Base-by-base conservation (phyloP, 2,888 invertebrate genomes). In the Agriopis marginaria region DNA sequence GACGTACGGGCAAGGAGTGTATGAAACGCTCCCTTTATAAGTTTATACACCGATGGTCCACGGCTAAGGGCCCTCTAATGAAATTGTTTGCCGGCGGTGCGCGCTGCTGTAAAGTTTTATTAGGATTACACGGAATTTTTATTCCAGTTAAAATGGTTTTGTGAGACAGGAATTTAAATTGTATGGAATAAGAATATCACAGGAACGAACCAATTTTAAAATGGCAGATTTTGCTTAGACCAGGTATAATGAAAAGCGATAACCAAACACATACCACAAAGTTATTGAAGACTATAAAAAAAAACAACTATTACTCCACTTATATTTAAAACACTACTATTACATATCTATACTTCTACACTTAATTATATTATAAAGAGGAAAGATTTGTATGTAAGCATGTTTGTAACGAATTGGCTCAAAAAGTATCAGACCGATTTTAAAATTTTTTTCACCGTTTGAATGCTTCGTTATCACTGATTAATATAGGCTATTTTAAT, bases 81-180 rank as follows among this genome's bases (percentile, higher is more conserved):
- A 85, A 87, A 88, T 87, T 84, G 87, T 84, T 84, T 82, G 69
- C 78, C 79, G 82, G 77, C 79, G 74, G 73, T 71, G 70, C 75
- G 69, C 74, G 70, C 75, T 62, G 72, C 72, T 76, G 72, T 75
- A 71, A 76, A 75, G 59, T 75, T 76, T 76, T 76, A 76, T 76
- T 71, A 70, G 72, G 66, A 72, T 72, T 74, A 72, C 72, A 68
- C 62, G 71, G 76, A 72, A 75, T 71, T 76, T 76, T 75, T 75
- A 76, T 73, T 73, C 63, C 66, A 47, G 60, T 67, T 72, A 53
- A 70, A 75, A 72, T 61, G 68, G 68, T 68, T 62, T 58, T 70
- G 65, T 70, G 71, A 65, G 73, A 70, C 64, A 61, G 50, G 72
- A 70, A 72, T 74, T 70, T 55, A 62, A 73, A 74, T 70, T 72